Percentiles rank a stretch among this genome's conserved stretches.
phyloP scores from a whole-genome alignment of 2,797 vertebrate species.

The Pampus argenteus region DNA sequence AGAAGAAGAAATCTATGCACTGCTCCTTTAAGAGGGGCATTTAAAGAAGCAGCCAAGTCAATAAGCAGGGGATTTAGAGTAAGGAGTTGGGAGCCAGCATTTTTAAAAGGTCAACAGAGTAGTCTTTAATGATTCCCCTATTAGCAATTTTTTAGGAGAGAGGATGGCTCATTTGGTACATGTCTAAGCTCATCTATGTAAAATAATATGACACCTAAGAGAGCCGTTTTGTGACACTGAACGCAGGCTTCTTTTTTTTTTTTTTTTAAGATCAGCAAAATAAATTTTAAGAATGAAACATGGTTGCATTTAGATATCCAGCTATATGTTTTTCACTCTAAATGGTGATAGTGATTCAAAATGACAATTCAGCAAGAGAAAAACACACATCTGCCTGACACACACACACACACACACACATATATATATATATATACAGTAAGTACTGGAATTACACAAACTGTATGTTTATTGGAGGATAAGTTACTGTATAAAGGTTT shows the following conservation, averaged over 20 bases:
- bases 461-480: conserved; percentile 21
- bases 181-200: conserved; percentile 61
- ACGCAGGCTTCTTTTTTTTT: too few species aligned
- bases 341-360: conserved; percentile 29
- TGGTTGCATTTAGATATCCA: conserved; percentile 3
- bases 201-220: conserved; percentile 61
- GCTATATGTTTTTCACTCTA: conserved; percentile 2
- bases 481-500: conserved; percentile 45
- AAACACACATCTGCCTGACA: not conserved
- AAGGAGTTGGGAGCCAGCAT: conserved; percentile 73
- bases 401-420: too few species aligned
- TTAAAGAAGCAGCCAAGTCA: conserved; percentile 74
- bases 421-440: not conserved
- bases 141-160: conserved; percentile 74
- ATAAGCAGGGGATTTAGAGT: conserved; percentile 77
- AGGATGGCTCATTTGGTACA: conserved; percentile 63
- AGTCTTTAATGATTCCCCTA: conserved; percentile 79
- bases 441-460: conserved; percentile 10
- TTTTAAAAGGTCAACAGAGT: conserved; percentile 84
- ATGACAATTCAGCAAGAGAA: conserved; percentile 16
- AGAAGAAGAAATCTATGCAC: conserved; percentile 43
- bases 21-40: conserved; percentile 70
- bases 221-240: conserved; percentile 43
- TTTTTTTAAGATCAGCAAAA: conserved; percentile 20
- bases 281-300: not conserved